Conservation (phyloP, 2,797 vertebrate species). For the Rhinogobio ventralis region DNA sequence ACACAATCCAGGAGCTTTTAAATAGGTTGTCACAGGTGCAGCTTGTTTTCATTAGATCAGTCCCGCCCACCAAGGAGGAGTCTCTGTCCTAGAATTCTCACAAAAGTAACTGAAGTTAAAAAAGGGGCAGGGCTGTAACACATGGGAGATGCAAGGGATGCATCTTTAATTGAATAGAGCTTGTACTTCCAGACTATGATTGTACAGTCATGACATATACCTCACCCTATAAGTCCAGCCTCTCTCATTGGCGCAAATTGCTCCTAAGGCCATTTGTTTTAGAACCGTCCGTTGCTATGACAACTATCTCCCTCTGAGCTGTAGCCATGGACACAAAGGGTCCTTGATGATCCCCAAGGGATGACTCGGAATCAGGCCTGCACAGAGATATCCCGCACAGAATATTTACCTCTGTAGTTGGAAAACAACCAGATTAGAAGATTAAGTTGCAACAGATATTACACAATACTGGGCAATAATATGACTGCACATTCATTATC, state of each 20-base stretch:
- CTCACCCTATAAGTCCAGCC: conserved; percentile 30
- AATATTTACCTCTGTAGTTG: conserved; percentile 48
- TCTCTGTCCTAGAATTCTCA: too few relatives aligned
- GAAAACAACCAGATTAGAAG: conserved; percentile 50
- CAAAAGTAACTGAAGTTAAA: too few relatives aligned
- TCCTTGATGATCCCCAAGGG: conserved; percentile 65
- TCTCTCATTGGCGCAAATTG: background rate
- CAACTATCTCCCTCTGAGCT: conserved; percentile 64
- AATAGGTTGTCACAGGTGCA: too few relatives aligned
- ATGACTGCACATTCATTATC: conserved; percentile 11
- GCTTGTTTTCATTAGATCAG: too few relatives aligned
- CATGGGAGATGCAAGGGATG: background rate
- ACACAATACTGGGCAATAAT: conserved; percentile 6
- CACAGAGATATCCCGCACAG: conserved; percentile 48
- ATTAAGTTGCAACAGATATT: conserved; percentile 20
- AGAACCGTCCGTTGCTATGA: conserved; percentile 61
- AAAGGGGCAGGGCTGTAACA: too few relatives aligned
- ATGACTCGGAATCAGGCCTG: conserved; percentile 54
- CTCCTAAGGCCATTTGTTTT: conserved; percentile 64
- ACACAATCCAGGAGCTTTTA: too few relatives aligned
- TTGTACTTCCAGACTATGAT: background rate
- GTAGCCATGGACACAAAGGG: conserved; percentile 67
- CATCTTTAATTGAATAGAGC: background rate
- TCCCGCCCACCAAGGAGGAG: too few relatives aligned
- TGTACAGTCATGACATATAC: conserved; percentile 11